phyloP scores from a whole-genome alignment of 1,140 invertebrate genomes.

The Lordiphosa stackelbergi region DNA sequence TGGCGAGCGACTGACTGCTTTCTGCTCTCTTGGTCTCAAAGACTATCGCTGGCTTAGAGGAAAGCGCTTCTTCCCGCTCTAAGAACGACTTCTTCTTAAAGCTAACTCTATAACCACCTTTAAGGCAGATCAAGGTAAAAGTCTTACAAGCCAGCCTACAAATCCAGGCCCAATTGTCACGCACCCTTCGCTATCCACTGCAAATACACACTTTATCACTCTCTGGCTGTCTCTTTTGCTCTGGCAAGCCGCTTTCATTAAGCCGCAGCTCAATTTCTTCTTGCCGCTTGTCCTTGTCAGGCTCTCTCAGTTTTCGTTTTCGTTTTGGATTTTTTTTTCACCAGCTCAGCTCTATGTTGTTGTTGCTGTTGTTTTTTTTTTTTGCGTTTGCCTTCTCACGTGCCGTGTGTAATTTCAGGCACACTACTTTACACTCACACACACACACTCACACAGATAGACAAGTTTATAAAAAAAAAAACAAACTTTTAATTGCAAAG shows the following conservation, averaged over 20 bases:
- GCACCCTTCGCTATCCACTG: conserved; percentile 1
- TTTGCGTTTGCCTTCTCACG: neutral
- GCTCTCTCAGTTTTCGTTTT: conserved; percentile 19
- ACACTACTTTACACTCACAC: neutral
- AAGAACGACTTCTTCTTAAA: no score
- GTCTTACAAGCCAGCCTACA: no score
- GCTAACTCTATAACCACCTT: no score
- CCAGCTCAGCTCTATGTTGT: no score
- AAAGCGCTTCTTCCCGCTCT: no score
- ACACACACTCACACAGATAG: neutral
- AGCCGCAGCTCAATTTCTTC: conserved; percentile 47
- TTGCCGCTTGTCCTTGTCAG: conserved; percentile 35
- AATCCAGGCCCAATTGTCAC: neutral
- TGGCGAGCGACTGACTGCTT: no score
- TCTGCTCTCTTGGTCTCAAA: no score
- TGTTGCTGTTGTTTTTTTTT: no score
- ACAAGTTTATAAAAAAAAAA: conserved; percentile 1
- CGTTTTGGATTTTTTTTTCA: neutral
- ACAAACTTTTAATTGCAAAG: conserved; percentile 51
- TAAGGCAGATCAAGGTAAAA: no score
- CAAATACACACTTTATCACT: neutral
- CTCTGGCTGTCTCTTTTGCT: neutral
- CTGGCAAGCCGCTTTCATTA: conserved; percentile 38
- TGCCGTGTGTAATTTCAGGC: neutral
- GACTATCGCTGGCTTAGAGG: no score